These are phyloP conservation scores for Rhamphomyia laevipes DNA, from an alignment of 2,888 invertebrate species.

Conservation along the genomic window DNA sequence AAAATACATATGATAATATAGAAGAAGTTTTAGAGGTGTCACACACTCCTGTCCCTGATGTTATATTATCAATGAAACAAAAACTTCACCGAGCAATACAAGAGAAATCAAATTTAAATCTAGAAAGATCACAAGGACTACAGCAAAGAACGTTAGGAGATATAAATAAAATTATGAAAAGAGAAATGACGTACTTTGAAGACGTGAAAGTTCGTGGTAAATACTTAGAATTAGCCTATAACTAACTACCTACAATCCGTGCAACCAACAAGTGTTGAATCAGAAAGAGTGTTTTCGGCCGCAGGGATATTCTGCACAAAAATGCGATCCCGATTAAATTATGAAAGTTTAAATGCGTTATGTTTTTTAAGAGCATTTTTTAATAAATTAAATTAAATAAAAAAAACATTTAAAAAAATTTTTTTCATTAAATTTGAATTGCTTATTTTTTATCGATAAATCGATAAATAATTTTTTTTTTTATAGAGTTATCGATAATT, in stretches of 20 bases:
- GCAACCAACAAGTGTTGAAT: constrained; percentile 3
- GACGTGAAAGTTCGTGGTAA: not conserved
- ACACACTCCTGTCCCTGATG: not conserved
- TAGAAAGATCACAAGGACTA: not conserved
- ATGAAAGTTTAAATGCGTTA: not conserved
- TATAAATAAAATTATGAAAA: not conserved
- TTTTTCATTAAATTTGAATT: not conserved
- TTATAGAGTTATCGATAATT: not conserved
- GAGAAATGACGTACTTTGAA: not conserved
- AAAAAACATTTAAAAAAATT: not conserved
- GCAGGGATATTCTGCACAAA: constrained; percentile 5
- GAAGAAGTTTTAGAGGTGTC: not conserved
- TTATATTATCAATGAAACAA: not conserved
- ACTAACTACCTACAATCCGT: not conserved
- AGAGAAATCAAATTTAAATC: not conserved
- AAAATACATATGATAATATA: not conserved
- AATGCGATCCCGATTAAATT: not conserved
- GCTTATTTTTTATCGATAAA: not conserved
- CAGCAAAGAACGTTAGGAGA: not conserved
- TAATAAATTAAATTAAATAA: not conserved
- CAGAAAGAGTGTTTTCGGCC: constrained; percentile 6
- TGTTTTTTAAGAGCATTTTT: not conserved
- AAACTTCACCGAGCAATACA: not conserved
- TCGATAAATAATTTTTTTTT: not conserved
- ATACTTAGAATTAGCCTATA: not conserved